Evolutionary conservation across 2,888 invertebrate genomes (phyloP), one percentile per base, ranked within the genome.

Genomic region (Parascotia fuliginaria): DNA sequence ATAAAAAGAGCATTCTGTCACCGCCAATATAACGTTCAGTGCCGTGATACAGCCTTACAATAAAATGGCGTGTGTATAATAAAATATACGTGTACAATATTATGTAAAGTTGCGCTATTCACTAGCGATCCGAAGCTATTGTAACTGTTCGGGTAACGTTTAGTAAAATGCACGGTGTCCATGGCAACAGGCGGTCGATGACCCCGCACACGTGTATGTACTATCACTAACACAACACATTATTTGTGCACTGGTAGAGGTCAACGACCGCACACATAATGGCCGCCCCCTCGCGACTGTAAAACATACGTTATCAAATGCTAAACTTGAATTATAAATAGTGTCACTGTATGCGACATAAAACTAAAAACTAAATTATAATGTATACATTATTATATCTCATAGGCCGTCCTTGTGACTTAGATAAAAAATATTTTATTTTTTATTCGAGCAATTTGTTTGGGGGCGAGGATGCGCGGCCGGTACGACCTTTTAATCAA

Each of bases 321-420:
- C 87, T 85, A 80, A 83, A 65, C 46, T 65, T 61, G 69, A 83
- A 82, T 81, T 79, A 87, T 81, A 83, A 85, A 85, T 79, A 85
- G 78, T 73, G 78, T 69, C 76, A 75, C 74, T 73, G 65, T 70
- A 72, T 50, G 64, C 65, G 70, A 70, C 67, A 22, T 14, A 9
- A 51, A 79, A 79, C 75, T 81, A 85, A 79, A 83, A 71, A 70
- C 77, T 83, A 83, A 81, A 49, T 77, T 74, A 79, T 81, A 77
- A 84, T 79, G 76, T 82, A 81, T 77, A 83, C 78, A 79, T 22
- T 79, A 69, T 75, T 75, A 74, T 73, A 78, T 77, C 66, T 77
- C 75, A 71, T 89, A 89, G 89, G 89, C 89, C 89, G 87, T 80
- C 75, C 73, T 74, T 73, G 85, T 85, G 87, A 87, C 87, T 86